Base-by-base conservation (phyloP, 2,797 vertebrate genomes). In the Erethizon dorsatum region DNA sequence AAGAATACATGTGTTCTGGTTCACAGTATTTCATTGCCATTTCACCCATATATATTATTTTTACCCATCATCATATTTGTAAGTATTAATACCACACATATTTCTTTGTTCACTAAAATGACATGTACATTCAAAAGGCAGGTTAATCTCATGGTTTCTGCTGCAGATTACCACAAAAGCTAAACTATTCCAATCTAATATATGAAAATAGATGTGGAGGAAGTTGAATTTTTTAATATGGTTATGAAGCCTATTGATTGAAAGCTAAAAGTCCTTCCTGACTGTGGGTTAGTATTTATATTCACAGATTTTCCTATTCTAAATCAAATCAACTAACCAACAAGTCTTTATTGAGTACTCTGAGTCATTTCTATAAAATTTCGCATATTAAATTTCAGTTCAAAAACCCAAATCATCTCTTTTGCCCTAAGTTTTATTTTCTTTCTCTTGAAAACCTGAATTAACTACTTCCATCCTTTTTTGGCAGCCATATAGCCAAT, bases 301-400 rank as follows among this genome's bases (percentile, higher is more conserved):
- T 95, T 94, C 94, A 94, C 59, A 71, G 86, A 86, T 95, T 96
- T 93, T 75, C 86, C 94, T 96, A 73, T 89, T 96, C 78, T 95
- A 97, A 97, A 97, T 97, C 86, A 96, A 97, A 97, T 95, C 85
- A 92, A 83, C 83, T 83, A 97, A 67, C 13, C 94, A 97, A 97
- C 71, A 90, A 91, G 56, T 65, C 83, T 96, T 93, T 89, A 96
- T 89, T 71, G 91, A 97, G 79, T 83, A 92, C 78, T 96, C 79
- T 96, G 96, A 97, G 85, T 91, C 94, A 97, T 97, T 91, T 97
- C 95, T 94, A 57, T 77, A 88, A 95, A 61, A 80, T 80, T 96
- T 84, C 95, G 92, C 91, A 94, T 96, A 96, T 98, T 96, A 96
- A 97, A 97, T 96, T 97, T 91, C 79, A 96, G 75, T 87, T 97